Evolutionary conservation across 2,888 invertebrate genomes (phyloP), one percentile per base, ranked within the genome.

Genomic region (Chouioia cunea): DNA sequence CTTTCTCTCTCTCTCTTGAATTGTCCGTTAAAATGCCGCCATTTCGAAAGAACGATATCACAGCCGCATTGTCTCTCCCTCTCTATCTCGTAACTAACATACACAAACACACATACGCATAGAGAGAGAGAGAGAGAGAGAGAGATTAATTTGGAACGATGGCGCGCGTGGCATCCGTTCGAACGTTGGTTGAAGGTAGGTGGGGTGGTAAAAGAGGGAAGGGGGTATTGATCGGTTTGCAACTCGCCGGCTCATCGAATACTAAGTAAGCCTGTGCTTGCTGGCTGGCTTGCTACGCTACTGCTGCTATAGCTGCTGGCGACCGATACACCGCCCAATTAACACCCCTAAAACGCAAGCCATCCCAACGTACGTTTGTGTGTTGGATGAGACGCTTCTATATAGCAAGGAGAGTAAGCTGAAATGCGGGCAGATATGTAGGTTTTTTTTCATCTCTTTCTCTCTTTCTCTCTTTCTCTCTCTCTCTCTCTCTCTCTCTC

Each of bases 301-400:
- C 52, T 44, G n/a, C 54, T 36, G 46, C 47, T 23, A 12, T 36
- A 10, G 12, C 50, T 22, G 43, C 59, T 53, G 36, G 22, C 52
- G 16, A 50, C 27, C 77, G 81, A 81, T 81, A 80, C 81, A 80
- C 81, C 81, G 80, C 79, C 80, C 81, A 81, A 81, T 81, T 81
- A 81, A 79, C 81, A 81, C 81, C 81, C 81, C 79, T 81, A 79
- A n/a, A 80, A 81, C 80, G 54, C 50, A 20, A 22, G 57, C 57
- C 20, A 2, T 4, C 22, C 18, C 10, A 3, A 22, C 22, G 14
- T n/a, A 4, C 22, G 53, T 16, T 4, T 2, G 18, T 2, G 20
- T 12, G 53, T 18, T 16, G 16, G 4, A 12, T 12, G 52, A 52
- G n/a, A 20, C 22, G 65, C 48, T 44, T 12, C 27, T 22, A 27